Percentiles rank a stretch among this genome's conserved stretches.
Evolutionary conservation across 2,888 invertebrate genomes (phyloP).

Genomic region (Ophion obscuratus): DNA sequence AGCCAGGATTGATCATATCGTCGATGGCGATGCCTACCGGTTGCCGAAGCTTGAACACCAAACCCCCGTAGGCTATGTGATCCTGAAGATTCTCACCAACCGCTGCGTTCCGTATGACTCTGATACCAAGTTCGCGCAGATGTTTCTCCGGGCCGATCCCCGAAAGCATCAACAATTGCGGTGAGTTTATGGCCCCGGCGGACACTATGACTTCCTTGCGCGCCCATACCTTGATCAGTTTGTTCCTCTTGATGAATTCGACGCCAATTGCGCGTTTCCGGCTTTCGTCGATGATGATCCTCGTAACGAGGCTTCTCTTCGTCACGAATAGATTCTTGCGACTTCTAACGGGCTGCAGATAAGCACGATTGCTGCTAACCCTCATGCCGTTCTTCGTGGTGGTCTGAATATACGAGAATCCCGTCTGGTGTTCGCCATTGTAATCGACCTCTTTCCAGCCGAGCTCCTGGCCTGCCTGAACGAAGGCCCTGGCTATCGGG

Average conservation of each 20-base stretch:
- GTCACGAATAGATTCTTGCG: constrained; percentile 89
- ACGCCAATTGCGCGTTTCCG: constrained; percentile 89
- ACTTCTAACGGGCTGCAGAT: constrained; percentile 85
- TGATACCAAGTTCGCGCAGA: constrained; percentile 85
- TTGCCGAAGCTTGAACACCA: constrained; percentile 86
- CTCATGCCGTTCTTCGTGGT: constrained; percentile 87
- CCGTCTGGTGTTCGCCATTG: constrained; percentile 87
- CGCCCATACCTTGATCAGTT: constrained; percentile 85
- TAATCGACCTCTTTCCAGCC: constrained; percentile 89
- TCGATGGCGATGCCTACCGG: constrained; percentile 76
- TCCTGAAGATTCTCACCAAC: constrained; percentile 88
- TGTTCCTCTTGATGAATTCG: constrained; percentile 86
- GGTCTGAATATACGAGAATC: constrained; percentile 88
- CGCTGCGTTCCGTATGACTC: constrained; percentile 86
- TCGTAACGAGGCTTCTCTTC: constrained; percentile 86
- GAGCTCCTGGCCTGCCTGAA: constrained; percentile 87
- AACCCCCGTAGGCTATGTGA: constrained; percentile 86
- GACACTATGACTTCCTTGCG: constrained; percentile 93
- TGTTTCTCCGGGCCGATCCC: constrained; percentile 87
- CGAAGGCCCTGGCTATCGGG: constrained; percentile 87
- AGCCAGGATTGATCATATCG: constrained; percentile 63
- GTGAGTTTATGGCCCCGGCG: constrained; percentile 94
- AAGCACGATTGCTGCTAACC: constrained; percentile 87
- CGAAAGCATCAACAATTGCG: constrained; percentile 95
- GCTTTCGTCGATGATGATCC: constrained; percentile 87